Evolutionary conservation across 2,888 invertebrate genomes (phyloP).

Genomic region (Notodromas monacha): DNA sequence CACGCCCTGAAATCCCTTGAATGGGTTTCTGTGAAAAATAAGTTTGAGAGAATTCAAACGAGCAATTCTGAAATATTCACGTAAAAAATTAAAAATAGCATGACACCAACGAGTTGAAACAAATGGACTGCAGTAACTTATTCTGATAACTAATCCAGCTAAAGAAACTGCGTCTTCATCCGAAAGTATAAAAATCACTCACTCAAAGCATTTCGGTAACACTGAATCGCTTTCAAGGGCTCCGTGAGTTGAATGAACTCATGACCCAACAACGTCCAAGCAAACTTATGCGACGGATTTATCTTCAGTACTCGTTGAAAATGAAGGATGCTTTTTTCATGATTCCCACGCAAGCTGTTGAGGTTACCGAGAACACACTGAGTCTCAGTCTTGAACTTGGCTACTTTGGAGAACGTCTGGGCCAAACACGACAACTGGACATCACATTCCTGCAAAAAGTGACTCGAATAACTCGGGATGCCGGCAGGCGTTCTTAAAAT

Average conservation of each 20-base stretch:
- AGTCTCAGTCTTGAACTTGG: slow-evolving; percentile 86
- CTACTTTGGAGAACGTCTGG: too few species aligned
- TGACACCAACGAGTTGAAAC: too few species aligned
- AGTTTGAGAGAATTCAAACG: too few species aligned
- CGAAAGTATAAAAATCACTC: too few species aligned
- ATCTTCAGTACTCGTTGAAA: slow-evolving; percentile 75
- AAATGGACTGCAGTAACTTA: too few species aligned
- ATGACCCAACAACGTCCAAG: slow-evolving; percentile 94
- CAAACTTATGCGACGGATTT: slow-evolving; percentile 71
- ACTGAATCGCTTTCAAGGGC: slow-evolving; percentile 88
- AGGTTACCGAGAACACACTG: slow-evolving; percentile 57
- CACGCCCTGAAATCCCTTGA: slow-evolving; percentile 79
- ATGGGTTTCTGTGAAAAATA: slow-evolving; percentile 38
- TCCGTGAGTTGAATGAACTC: slow-evolving; percentile 97
- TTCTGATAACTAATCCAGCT: too few species aligned
- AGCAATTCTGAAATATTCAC: too few species aligned
- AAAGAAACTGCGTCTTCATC: too few species aligned
- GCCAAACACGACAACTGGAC: too few species aligned
- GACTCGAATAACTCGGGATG: too few species aligned
- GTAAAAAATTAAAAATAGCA: slow-evolving; percentile 6
- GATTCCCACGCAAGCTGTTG: slow-evolving; percentile 73
- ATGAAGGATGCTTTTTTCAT: slow-evolving; percentile 87
- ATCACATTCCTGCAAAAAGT: too few species aligned
- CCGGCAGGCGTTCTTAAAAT: too few species aligned
- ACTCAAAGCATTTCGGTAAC: slow-evolving; percentile 87